Base-by-base conservation (phyloP, 2,113 vertebrate genomes). In the Notothenia coriiceps region DNA sequence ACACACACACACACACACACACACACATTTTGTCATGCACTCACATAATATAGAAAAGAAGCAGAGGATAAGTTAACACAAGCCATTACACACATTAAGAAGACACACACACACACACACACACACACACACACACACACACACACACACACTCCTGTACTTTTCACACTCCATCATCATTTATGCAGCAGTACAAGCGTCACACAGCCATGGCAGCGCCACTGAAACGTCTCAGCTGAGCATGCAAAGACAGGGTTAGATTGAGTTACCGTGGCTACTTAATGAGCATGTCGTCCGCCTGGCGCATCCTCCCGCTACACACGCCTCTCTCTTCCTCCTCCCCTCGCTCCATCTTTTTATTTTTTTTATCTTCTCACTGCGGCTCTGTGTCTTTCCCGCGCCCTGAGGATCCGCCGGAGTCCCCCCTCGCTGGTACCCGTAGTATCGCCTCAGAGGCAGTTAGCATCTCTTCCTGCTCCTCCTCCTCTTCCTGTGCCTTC, bases 221-320 rank as follows among this genome's bases (percentile, higher is more conserved):
- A 75, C 77, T 70, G 60, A 35, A 63, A 44, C 18, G 54, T 79
- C 83, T 73, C 76, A 46, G 73, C 66, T 67, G 83, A 84, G 86
- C 83, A 91, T 54, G 80, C 62, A 91, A 79, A 70, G 52, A 74
- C 54, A 13, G 25, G 50, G 68, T 69, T 78, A 78, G 72, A 77
- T 73, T 77, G 82, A 82, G 89, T 91, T 93, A 92, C 90, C 92
- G 92, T 93, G n/a, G 88, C 86, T 91, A 91, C 91, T 94, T 88
- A 90, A 83, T 74, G 80, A 91, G 83, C 80, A 49, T 17, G 74
- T 86, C 79, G 75, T 75, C 82, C 54, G 85, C 71, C 82, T 76
- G 86, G 80, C 40, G 89, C 79, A 87, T 92, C 89, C 92, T 92
- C 90, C 78, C 51, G 79, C 89, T 92, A 86, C 83, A 8, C 86